Base-by-base conservation (phyloP, 2,113 vertebrate genomes). In the Xiphophorus hellerii region DNA sequence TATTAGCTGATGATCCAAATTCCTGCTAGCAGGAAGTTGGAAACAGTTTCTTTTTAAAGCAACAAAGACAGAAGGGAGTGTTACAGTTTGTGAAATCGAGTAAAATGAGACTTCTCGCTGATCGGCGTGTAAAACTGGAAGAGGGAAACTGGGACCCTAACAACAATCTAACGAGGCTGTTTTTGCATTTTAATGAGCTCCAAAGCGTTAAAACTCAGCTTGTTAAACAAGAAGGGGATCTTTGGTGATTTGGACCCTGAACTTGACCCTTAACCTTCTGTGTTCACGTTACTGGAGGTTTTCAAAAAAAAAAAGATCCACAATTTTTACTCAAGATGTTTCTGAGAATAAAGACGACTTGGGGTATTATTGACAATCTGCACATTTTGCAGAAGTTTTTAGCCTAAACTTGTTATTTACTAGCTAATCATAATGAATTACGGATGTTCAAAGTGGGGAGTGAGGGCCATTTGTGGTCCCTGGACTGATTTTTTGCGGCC, bases 141-240 rank as follows among this genome's bases (percentile, higher is more conserved):
- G 51, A 58, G 51, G 51, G 25, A n/a, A 58, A 58, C 2, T 9
- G 25, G 51, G 22, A 25, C 25, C 51, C 22, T 9, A 10, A 58
- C 51, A 51, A 48, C 44, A 1, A 28, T 27, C 28, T 35, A 7
- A 68, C 66, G 33, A 8, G 22, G 62, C 60, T 39, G 54, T 51
- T 78, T 66, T 69, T 77, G 28, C 37, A 29, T 54, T 17, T 69
- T 69, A 69, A 69, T 54, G 44, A 69, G 67, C 44, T 48, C 44
- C 17, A 33, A 54, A 69, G 28, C 67, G 31, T 9, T 54, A 30
- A 58, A 58, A 58, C 22, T 58, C 51, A n/a, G 51, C 51, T 58
- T 58, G 51, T 58, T 58, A 58, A 58, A 58, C 22, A n/a, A n/a
- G 51, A 9, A 58, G 51, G 9, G 51, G 7, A n/a, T 58, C 25